Percentiles rank a stretch among this genome's conserved stretches.
These are phyloP conservation scores for Lacanobia oleracea DNA, from an alignment of 2,888 invertebrate genomes.

Conservation along the genomic window DNA sequence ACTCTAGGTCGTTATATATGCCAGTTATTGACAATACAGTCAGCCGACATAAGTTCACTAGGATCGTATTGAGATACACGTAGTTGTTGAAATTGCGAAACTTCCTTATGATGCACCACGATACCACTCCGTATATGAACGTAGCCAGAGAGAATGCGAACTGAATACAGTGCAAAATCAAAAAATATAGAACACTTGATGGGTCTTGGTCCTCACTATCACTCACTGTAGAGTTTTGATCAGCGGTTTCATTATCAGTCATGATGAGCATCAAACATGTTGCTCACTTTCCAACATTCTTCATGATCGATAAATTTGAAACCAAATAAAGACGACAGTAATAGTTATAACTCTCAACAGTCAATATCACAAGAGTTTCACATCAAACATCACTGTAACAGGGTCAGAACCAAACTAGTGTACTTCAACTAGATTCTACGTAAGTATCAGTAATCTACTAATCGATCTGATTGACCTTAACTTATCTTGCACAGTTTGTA, in stretches of 20 bases:
- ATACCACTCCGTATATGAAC: slow-evolving; percentile 32
- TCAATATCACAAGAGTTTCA: background rate
- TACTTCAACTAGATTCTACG: background rate
- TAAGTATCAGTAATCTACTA: background rate
- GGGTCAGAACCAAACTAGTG: slow-evolving; percentile 6
- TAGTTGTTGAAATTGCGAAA: slow-evolving; percentile 41
- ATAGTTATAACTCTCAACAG: background rate
- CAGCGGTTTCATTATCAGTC: background rate
- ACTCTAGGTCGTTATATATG: background rate
- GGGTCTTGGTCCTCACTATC: background rate
- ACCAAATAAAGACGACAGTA: too few relatives aligned
- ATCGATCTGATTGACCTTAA: slow-evolving; percentile 4
- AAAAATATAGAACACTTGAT: background rate
- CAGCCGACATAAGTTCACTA: slow-evolving; percentile 27
- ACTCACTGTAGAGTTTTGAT: background rate
- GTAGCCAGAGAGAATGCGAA: slow-evolving; percentile 5
- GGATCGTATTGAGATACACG: slow-evolving; percentile 26
- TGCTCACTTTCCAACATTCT: background rate
- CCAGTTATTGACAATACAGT: background rate
- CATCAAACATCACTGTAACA: background rate
- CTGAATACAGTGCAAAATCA: background rate
- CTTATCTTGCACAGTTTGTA: slow-evolving; percentile 3
- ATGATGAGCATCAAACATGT: background rate
- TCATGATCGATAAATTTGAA: background rate
- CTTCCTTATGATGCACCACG: slow-evolving; percentile 38